Evolutionary conservation across 2,113 vertebrate genomes (phyloP).

Genomic region (Hypanus sabinus): DNA sequence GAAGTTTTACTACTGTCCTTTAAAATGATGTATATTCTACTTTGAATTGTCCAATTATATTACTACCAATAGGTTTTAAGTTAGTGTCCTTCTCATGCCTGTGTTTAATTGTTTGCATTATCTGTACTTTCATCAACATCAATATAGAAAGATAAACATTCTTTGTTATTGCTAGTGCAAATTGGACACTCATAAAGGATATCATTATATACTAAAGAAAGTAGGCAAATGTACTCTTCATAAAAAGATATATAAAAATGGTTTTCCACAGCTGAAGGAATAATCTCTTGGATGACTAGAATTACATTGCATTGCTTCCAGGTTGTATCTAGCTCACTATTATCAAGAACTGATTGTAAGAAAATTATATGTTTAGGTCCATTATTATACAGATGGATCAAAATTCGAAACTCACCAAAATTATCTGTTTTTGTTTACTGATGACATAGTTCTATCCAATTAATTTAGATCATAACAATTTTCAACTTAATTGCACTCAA

Average conservation of each 20-base stretch:
- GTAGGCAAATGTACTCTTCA: background rate
- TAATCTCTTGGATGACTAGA: background rate
- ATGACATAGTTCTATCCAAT: background rate
- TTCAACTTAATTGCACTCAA: background rate
- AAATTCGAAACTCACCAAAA: background rate
- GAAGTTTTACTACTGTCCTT: background rate
- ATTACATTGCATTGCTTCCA: background rate
- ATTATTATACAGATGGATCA: background rate
- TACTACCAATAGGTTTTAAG: background rate
- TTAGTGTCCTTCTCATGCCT: no score
- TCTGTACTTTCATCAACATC: no score
- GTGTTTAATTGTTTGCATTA: no score
- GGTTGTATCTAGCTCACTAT: background rate
- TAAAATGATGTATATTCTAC: background rate
- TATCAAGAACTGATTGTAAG: background rate
- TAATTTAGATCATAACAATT: background rate
- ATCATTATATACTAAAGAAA: background rate
- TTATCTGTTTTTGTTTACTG: background rate
- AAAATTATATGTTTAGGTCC: background rate
- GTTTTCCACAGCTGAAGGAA: background rate
- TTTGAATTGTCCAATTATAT: background rate
- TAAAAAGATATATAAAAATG: background rate
- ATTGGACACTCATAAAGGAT: no score
- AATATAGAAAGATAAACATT: no score
- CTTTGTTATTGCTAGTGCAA: no score